Percentiles rank a stretch among this genome's conserved stretches.
Evolutionary conservation across 2,113 vertebrate genomes (phyloP).

Genomic region (Maylandia zebra): DNA sequence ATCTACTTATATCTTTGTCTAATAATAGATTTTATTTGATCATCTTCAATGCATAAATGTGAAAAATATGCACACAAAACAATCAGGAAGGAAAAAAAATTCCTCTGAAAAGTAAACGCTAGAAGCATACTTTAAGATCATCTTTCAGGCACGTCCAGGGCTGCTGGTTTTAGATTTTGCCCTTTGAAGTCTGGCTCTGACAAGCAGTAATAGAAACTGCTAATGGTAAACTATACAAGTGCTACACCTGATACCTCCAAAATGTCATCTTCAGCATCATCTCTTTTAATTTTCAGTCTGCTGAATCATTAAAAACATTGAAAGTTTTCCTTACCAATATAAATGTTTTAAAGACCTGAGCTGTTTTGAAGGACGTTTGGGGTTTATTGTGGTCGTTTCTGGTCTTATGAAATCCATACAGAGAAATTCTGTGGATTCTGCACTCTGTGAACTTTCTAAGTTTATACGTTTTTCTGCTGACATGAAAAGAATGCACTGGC

Average conservation of each 20-base stretch:
- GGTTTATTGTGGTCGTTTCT: conserved; percentile 1
- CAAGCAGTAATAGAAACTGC: not conserved
- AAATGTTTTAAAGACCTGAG: not conserved
- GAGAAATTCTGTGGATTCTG: not conserved
- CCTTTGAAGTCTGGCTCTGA: not conserved
- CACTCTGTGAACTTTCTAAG: not conserved
- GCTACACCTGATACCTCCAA: not conserved
- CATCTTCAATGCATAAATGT: not conserved
- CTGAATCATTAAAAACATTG: not conserved
- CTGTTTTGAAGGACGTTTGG: not conserved
- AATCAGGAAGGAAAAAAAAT: not conserved
- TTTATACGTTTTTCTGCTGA: not conserved
- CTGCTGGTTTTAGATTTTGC: not conserved
- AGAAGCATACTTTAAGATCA: not conserved
- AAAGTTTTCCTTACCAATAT: not conserved
- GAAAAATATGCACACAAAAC: not conserved
- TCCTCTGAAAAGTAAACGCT: not conserved
- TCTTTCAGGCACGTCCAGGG: not conserved
- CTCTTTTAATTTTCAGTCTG: not conserved
- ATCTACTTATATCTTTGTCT: not conserved
- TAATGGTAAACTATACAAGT: not conserved
- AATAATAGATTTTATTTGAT: not conserved
- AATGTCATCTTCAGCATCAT: not conserved
- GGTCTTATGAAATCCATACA: conserved; percentile 20
- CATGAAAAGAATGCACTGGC: not conserved